phyloP scores from a whole-genome alignment of 2,888 invertebrate species.

The Yponomeuta plumbellus region DNA sequence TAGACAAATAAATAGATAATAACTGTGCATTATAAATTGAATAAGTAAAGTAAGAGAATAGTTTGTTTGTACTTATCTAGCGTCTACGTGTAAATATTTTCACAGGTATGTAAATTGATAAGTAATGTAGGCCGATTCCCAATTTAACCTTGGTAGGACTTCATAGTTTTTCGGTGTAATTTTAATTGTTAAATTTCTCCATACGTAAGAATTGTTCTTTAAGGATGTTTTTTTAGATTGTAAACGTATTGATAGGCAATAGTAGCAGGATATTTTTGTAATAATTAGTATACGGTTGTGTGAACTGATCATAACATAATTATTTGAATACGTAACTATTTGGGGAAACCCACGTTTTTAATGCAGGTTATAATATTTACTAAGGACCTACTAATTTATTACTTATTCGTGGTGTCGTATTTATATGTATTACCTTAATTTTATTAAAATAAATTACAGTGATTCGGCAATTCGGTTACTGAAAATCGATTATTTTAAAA shows the following conservation, averaged over 20 bases:
- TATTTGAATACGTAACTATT: background rate
- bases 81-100: conserved; percentile 2
- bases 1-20: conserved; percentile 13
- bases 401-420: conserved; percentile 10
- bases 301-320: background rate
- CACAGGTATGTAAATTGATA: background rate
- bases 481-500: conserved; percentile 13
- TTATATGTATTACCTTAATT: background rate
- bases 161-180: background rate
- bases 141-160: background rate
- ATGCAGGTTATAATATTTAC: background rate
- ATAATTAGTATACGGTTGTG: conserved; percentile 1
- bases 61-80: background rate
- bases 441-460: background rate
- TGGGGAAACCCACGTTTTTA: background rate
- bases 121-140: background rate
- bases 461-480: conserved; percentile 1
- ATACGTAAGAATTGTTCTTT: background rate
- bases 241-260: background rate
- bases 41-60: background rate
- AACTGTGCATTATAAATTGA: background rate
- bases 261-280: conserved; percentile 13
- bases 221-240: background rate
- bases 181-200: background rate
- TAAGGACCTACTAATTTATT: background rate